Base-by-base conservation (phyloP, 2,113 vertebrate genomes). In the Ploceus nigricollis region DNA sequence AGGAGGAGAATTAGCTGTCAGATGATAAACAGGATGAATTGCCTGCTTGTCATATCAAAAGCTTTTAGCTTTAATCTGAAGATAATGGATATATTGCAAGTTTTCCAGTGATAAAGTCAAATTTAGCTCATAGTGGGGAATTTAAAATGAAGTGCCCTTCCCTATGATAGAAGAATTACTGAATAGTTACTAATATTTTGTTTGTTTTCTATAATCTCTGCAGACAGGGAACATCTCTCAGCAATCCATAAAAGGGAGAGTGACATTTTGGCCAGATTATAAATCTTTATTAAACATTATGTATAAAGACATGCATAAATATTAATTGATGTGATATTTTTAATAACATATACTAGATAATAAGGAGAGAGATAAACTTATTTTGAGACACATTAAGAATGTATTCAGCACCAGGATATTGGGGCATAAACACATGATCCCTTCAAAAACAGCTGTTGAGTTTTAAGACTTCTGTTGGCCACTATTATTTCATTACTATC, bases 21-120 rank as follows among this genome's bases (percentile, higher is more conserved):
- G 77, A 88, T 93, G 85, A 97, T 91, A 96, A 96, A 95, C 88
- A 96, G 72, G 84, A 95, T 90, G 93, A 96, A 97, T 80, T 96
- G 56, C 77, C 66, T 93, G 23, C 94, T 93, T 97, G 94, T 97
- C 95, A 89, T 93, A 96, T 96, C 95, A 96, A 97, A 97, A 97
- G 66, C 79, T 96, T 96, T 96, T 96, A 93, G 80, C 91, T 94
- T 97, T 97, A 96, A 96, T 97, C 83, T 96, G 81, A 94, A 97
- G 90, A 96, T 95, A 96, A 97, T 93, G 63, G 87, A 82, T 76
- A 92, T 47, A 90, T 94, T 84, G 40, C n/a, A 54, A 93, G 75
- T 83, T 95, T 94, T 96, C 33, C 28, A 51, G 42, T 47, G 73
- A 92, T 94, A 66, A 92, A 95, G 84, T 50, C 22, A n/a, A 94